A percentile compares a stretch with the other conserved stretches of the same genome.
These are phyloP conservation scores for Whitmania pigra DNA, from an alignment of 1,140 invertebrate genomes.

Conservation along the genomic window DNA sequence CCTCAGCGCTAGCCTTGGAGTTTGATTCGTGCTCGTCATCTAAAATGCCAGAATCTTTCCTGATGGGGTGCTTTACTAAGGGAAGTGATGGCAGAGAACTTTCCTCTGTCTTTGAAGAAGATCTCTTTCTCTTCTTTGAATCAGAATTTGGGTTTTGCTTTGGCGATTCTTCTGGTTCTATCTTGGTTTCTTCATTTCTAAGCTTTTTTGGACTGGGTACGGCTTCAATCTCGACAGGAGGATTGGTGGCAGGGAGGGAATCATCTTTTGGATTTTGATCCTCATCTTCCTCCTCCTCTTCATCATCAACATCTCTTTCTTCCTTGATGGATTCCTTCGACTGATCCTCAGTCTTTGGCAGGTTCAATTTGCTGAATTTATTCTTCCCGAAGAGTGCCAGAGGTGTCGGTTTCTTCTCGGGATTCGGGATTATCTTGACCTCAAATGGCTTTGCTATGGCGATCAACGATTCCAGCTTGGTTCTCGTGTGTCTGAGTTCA, in stretches of 20 bases:
- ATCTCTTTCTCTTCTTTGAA: background rate
- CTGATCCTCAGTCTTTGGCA: background rate
- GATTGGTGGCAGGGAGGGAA: background rate
- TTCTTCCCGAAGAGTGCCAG: slow-evolving; percentile 26
- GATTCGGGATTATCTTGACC: background rate
- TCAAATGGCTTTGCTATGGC: slow-evolving; percentile 59
- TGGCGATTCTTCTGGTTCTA: background rate
- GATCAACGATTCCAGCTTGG: slow-evolving; percentile 55
- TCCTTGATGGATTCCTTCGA: background rate
- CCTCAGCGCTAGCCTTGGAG: slow-evolving; percentile 22
- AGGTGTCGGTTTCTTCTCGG: background rate
- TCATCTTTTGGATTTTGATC: slow-evolving; percentile 26
- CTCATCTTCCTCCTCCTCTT: slow-evolving; percentile 21
- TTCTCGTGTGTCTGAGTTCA: slow-evolving; percentile 57
- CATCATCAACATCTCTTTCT: slow-evolving; percentile 12
- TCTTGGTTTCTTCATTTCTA: background rate
- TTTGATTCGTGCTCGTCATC: background rate
- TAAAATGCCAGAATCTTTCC: too few relatives aligned
- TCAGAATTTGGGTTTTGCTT: background rate
- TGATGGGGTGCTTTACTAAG: too few relatives aligned
- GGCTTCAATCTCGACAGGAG: background rate
- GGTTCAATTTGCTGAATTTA: slow-evolving; percentile 20
- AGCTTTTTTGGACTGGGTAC: background rate
- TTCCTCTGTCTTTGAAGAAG: background rate
- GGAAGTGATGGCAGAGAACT: background rate